Percentiles rank a stretch among this genome's conserved stretches.
Evolutionary conservation across 1,140 invertebrate genomes (phyloP).

Genomic region (Pissodes strobi): DNA sequence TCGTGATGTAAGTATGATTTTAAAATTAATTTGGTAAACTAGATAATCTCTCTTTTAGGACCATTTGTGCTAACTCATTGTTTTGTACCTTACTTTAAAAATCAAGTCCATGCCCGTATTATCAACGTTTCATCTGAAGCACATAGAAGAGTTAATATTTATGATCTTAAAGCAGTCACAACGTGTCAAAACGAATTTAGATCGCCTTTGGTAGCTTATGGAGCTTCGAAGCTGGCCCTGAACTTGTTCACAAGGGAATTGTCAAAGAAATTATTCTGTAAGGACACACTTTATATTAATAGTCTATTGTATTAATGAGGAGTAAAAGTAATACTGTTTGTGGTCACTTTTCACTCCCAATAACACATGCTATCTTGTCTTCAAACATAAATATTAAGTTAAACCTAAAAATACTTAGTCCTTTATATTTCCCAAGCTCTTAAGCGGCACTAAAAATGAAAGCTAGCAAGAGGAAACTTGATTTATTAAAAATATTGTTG

Average conservation of each 20-base stretch:
- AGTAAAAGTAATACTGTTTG: too few species aligned
- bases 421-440: too few species aligned
- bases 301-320: neutral
- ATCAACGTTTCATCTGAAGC: slow-evolving; percentile 53
- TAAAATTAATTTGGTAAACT: too few species aligned
- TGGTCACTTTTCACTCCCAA: too few species aligned
- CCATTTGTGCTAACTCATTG: slow-evolving; percentile 53
- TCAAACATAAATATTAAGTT: too few species aligned
- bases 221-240: slow-evolving; percentile 50
- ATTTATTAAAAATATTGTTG: too few species aligned
- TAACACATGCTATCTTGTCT: too few species aligned
- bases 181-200: slow-evolving; percentile 46
- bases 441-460: too few species aligned
- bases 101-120: slow-evolving; percentile 47
- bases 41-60: too few species aligned
- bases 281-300: slow-evolving; percentile 22
- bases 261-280: slow-evolving; percentile 45
- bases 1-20: too few species aligned
- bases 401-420: too few species aligned
- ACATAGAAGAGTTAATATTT: slow-evolving; percentile 46
- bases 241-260: slow-evolving; percentile 50
- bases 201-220: slow-evolving; percentile 50
- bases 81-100: slow-evolving; percentile 43
- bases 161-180: slow-evolving; percentile 50
- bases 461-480: too few species aligned